These are phyloP conservation scores for Neogobius melanostomus DNA, from an alignment of 2,113 vertebrate species.

Conservation along the genomic window DNA sequence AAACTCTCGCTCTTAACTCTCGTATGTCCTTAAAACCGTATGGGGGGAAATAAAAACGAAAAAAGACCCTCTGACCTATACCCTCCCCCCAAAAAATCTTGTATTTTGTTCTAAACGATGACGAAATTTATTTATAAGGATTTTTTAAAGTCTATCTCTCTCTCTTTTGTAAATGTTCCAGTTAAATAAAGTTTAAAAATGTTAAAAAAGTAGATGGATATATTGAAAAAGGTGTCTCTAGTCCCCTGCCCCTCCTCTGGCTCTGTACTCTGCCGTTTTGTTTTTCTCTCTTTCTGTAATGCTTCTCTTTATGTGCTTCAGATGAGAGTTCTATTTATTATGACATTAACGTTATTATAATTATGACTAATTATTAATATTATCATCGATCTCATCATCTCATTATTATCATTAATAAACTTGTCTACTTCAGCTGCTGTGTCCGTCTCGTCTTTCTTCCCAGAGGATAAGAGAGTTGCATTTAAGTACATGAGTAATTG, in stretches of 20 bases:
- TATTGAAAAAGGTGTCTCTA: conserved; percentile 74
- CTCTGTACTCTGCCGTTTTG: conserved; percentile 75
- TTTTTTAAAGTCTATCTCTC: conserved; percentile 77
- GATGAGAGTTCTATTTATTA: conserved; percentile 80
- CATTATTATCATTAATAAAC: conserved; percentile 79
- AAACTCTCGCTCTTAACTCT: conserved; percentile 17
- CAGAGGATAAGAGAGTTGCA: neutral
- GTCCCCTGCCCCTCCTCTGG: conserved; percentile 58
- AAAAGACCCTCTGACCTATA: conserved; percentile 45
- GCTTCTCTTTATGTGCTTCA: conserved; percentile 78
- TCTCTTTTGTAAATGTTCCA: conserved; percentile 82
- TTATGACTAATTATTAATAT: conserved; percentile 79
- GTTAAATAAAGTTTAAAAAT: conserved; percentile 77
- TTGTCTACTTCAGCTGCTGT: conserved; percentile 72
- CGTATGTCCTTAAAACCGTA: conserved; percentile 15
- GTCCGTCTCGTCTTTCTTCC: conserved; percentile 36
- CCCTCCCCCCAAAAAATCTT: conserved; percentile 60
- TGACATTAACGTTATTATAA: conserved; percentile 80
- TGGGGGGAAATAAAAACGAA: conserved; percentile 12
- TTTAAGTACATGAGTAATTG: too few relatives aligned
- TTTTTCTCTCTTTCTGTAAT: conserved; percentile 76
- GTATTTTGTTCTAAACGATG: conserved; percentile 80
- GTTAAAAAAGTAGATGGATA: conserved; percentile 73
- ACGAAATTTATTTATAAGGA: conserved; percentile 81
- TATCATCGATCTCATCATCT: conserved; percentile 77